Conservation (phyloP, 2,888 invertebrate genomes). For the Hydriomena furcata region DNA sequence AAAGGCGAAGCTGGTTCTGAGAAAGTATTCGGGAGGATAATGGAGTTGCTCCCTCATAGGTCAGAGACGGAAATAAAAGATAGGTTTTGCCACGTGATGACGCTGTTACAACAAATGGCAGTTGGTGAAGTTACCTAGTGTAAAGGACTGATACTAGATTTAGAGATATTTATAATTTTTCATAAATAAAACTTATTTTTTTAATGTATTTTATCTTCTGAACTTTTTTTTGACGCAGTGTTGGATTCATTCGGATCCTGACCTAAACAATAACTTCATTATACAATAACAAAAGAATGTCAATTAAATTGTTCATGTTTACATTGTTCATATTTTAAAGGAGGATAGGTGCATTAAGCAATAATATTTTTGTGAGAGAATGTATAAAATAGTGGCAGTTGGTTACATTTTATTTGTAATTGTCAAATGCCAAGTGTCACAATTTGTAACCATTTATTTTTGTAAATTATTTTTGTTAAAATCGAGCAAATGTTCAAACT, state of each 20-base stretch:
- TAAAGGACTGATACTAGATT: conserved; percentile 46
- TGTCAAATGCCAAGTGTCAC: conserved; percentile 11
- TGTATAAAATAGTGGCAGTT: neutral
- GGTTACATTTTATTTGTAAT: neutral
- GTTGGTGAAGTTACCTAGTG: conserved; percentile 72
- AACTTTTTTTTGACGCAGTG: neutral
- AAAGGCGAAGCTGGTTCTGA: conserved; percentile 87
- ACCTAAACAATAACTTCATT: too few species aligned
- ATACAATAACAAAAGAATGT: conserved; percentile 1
- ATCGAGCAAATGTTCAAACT: conserved; percentile 45
- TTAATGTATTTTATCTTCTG: conserved; percentile 8
- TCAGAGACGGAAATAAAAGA: conserved; percentile 84
- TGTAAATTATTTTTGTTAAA: conserved; percentile 9
- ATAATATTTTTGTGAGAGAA: too few species aligned
- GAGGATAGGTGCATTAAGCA: neutral
- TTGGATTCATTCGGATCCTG: too few species aligned
- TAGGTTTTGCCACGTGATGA: conserved; percentile 85
- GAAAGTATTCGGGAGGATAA: conserved; percentile 84
- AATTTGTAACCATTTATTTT: conserved; percentile 19
- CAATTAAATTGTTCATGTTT: too few species aligned
- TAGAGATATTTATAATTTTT: conserved; percentile 72
- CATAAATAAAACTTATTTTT: conserved; percentile 58
- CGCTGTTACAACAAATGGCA: conserved; percentile 85
- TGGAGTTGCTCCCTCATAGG: conserved; percentile 80
- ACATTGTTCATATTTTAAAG: neutral